Evolutionary conservation across 2,797 vertebrate genomes (phyloP).

Genomic region (Diglossa cyanea): DNA sequence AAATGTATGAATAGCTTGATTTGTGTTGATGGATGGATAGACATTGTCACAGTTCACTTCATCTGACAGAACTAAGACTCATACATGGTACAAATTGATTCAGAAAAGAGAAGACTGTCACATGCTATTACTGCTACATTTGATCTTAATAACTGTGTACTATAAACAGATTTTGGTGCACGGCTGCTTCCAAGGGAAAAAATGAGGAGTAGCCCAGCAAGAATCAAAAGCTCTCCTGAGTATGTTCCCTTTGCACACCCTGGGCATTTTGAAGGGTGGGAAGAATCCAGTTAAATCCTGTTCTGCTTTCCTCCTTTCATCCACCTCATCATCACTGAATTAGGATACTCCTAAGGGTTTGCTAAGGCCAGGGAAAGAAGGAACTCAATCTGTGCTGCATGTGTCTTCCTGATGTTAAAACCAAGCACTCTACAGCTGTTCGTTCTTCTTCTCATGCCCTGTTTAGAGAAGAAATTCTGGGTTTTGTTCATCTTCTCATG

Average conservation of each 20-base stretch:
- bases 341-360: background rate
- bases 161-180: slow-evolving; percentile 30
- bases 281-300: background rate
- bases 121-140: slow-evolving; percentile 5
- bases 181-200: background rate
- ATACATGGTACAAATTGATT: slow-evolving; percentile 26
- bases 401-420: background rate
- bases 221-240: slow-evolving; percentile 5
- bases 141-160: slow-evolving; percentile 40
- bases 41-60: slow-evolving; percentile 49
- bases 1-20: slow-evolving; percentile 30
- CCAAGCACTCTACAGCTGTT: background rate
- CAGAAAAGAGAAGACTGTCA: slow-evolving; percentile 48
- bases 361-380: background rate
- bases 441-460: background rate
- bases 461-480: background rate
- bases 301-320: background rate
- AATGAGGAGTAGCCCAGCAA: background rate
- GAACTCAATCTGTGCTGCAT: background rate
- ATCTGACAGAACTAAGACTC: slow-evolving; percentile 40
- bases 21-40: slow-evolving; percentile 53
- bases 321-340: background rate
- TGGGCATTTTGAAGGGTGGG: background rate
- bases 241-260: background rate
- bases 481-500: background rate